A percentile compares a stretch with the other conserved stretches of the same genome.
phyloP scores from a whole-genome alignment of 2,113 vertebrate genomes.

The Agapornis roseicollis region DNA sequence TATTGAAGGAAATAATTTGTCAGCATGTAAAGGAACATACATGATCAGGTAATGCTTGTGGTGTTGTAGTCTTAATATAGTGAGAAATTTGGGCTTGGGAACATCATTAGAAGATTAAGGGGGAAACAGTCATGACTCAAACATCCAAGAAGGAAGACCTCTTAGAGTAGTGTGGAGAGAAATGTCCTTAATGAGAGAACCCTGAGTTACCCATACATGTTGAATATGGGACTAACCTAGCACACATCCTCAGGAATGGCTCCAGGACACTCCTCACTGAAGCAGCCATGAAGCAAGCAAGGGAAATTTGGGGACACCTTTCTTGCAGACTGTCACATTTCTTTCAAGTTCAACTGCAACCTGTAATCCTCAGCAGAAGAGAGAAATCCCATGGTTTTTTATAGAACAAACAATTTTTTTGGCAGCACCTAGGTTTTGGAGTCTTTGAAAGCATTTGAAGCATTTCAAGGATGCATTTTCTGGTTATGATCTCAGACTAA shows the following conservation, averaged over 20 bases:
- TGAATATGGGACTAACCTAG: background rate
- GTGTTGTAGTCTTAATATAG: background rate
- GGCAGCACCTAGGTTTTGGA: background rate
- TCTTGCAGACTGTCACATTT: background rate
- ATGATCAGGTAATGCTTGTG: background rate
- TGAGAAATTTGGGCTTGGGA: background rate
- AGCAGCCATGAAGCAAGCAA: background rate
- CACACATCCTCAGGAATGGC: background rate
- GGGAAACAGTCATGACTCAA: background rate
- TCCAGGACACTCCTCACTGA: background rate
- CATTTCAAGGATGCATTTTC: background rate
- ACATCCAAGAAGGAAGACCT: background rate
- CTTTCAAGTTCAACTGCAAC: background rate
- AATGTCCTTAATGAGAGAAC: background rate
- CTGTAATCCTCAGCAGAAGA: background rate
- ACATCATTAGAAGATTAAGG: background rate
- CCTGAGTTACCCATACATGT: background rate
- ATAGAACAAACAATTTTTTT: background rate
- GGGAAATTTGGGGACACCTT: background rate
- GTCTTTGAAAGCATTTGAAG: slow-evolving; percentile 18
- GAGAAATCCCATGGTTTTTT: background rate
- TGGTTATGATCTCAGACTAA: background rate
- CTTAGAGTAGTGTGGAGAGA: background rate
- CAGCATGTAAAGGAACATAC: background rate
- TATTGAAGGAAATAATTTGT: background rate